phyloP scores from a whole-genome alignment of 2,888 invertebrate species.

The Ctena decussata region DNA sequence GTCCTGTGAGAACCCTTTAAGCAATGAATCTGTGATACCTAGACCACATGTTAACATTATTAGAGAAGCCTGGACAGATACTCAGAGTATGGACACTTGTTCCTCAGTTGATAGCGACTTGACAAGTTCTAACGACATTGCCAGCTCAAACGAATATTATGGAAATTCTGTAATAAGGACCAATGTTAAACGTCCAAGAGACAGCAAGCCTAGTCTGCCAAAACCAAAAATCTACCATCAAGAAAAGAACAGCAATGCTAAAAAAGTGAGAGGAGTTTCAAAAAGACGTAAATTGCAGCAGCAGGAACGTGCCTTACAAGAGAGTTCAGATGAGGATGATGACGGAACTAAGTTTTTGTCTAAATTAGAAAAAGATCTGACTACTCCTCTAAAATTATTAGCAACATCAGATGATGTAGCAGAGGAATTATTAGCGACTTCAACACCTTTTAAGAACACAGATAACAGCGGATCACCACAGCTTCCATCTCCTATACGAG shows the following conservation, averaged over 20 bases:
- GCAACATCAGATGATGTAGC: slow-evolving; percentile 42
- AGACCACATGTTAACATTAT: slow-evolving; percentile 57
- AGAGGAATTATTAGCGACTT: slow-evolving; percentile 65
- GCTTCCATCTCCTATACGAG: slow-evolving; percentile 72
- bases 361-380: slow-evolving; percentile 68
- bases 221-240: slow-evolving; percentile 72
- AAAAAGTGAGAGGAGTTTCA: slow-evolving; percentile 47
- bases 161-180: slow-evolving; percentile 37
- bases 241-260: slow-evolving; percentile 43
- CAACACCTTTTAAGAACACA: slow-evolving; percentile 69
- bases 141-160: slow-evolving; percentile 48
- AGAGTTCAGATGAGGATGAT: slow-evolving; percentile 73
- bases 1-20: not conserved
- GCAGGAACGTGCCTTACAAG: slow-evolving; percentile 66
- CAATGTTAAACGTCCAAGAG: slow-evolving; percentile 47
- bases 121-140: slow-evolving; percentile 49
- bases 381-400: slow-evolving; percentile 53
- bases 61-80: slow-evolving; percentile 72
- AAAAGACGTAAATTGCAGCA: slow-evolving; percentile 66
- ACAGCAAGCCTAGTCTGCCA: slow-evolving; percentile 68
- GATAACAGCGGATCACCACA: slow-evolving; percentile 37
- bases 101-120: slow-evolving; percentile 60
- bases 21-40: not conserved
- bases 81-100: slow-evolving; percentile 48
- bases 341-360: slow-evolving; percentile 61